Percentiles rank a stretch among this genome's conserved stretches.
These are phyloP conservation scores for Trididemnum miniatum DNA, from an alignment of 23 tunicate species.

Conservation along the genomic window DNA sequence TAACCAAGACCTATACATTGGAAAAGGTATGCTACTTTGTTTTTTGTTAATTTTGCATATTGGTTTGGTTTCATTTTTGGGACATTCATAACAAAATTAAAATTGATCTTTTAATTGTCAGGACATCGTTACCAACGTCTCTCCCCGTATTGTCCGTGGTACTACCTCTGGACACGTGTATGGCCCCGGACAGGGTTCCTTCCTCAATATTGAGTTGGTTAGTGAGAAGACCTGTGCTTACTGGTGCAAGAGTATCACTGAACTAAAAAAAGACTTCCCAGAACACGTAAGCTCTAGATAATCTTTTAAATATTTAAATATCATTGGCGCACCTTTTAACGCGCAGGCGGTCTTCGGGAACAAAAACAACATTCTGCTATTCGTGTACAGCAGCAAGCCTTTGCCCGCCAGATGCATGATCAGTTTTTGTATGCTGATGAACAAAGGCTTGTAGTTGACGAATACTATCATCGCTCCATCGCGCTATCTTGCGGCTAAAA, in stretches of 20 bases:
- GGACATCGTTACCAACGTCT: slow-evolving; percentile 97
- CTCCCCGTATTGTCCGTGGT: slow-evolving; percentile 96
- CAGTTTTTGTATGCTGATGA: slow-evolving; percentile 84
- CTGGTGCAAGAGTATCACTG: slow-evolving; percentile 90
- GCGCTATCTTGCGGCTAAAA: slow-evolving; percentile 28
- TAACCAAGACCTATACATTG: slow-evolving; percentile 90
- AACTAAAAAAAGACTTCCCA: slow-evolving; percentile 96
- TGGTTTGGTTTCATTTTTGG: too few species aligned
- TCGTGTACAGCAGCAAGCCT: slow-evolving; percentile 37
- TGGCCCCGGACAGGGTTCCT: slow-evolving; percentile 99
- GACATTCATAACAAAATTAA: too few species aligned
- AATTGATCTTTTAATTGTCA: too few species aligned
- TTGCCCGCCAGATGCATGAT: slow-evolving; percentile 81
- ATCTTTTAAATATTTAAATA: too few species aligned
- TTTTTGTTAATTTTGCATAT: too few species aligned
- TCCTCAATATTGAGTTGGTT: slow-evolving; percentile 95
- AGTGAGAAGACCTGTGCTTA: slow-evolving; percentile 92
- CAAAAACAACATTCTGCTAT: too few species aligned
- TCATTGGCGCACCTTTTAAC: too few species aligned
- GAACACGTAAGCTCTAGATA: slow-evolving; percentile 33
- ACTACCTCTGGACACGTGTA: slow-evolving; percentile 94
- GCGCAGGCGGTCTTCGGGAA: too few species aligned
- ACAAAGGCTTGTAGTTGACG: slow-evolving; percentile 88
- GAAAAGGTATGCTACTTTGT: slow-evolving; percentile 53
- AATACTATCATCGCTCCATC: slow-evolving; percentile 36